Evolutionary conservation across 2,797 vertebrate species (phyloP), one percentile per base, ranked within the genome.

Genomic region (Sternarchorhynchus goeldii): DNA sequence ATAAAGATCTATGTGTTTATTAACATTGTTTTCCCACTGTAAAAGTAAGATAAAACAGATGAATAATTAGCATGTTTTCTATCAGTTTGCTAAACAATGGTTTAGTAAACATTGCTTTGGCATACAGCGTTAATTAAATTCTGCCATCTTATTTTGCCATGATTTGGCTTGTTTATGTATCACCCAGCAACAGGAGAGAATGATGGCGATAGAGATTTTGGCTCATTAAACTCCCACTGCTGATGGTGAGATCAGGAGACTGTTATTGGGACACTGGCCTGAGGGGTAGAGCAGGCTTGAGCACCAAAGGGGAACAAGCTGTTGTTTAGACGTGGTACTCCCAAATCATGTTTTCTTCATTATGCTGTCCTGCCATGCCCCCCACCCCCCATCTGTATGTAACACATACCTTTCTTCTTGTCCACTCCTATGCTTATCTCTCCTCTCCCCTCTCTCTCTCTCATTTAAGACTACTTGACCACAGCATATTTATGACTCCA

Each of bases 171-270:
- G 36, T n/a, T 18, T 41, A 5, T 25, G 7, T 65, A 39, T 65
- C 5, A 20, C 25, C n/a, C n/a, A 66, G n/a, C 4, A 2, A 7
- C 29, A 32, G 29, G 16, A 32, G 17, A 18, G 1, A 34, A 2
- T 20, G 34, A 70, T n/a, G 29, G 17, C 34, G 31, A 70, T 56
- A 10, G 45, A 7, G 88, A 89, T 85, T 87, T 83, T 87, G 91
- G 89, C 88, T 90, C 88, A 89, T 87, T 81, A 90, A 89, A 87
- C 39, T 60, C 53, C 14, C 21, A 65, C 31, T 60, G 58, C 63
- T 41, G 21, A 25, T 55, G 6, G 20, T 72, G 67, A 81, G 57
- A 65, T 79, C 56, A 17, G 39, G 29, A 56, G 14, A 41, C 57
- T 50, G 57, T 78, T 63, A 73, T 50, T 73, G 57, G 77, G 50